Base-by-base conservation (phyloP, 2,797 vertebrate genomes). In the Chrosomus eos region DNA sequence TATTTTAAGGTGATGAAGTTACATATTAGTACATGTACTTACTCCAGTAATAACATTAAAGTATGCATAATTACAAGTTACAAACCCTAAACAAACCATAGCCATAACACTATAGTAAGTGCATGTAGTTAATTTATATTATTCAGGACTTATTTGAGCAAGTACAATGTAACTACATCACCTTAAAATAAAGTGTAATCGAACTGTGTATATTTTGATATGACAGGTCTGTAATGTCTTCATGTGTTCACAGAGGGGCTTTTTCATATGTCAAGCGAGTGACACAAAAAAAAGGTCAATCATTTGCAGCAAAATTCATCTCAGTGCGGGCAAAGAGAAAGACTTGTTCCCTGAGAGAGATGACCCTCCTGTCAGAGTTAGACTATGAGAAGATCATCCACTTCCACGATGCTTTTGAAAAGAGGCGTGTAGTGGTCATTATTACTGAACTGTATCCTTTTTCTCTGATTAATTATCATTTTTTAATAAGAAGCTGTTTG, bases 361-460 rank as follows among this genome's bases (percentile, higher is more conserved):
- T 97, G 91, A 93, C 94, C 26, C 94, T 99, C 81, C 94, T 99
- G 87, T 97, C 97, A 0, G 94, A 94, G 82, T 93, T 99, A 80
- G 96, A 98, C 88, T 95, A 97, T 0, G 94, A 97, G 82, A 95
- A 90, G 58, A 93, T 99, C 0, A 91, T 98, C 72, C 97, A 96
- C 88, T 98, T 98, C 90, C 97, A 98, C 0, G 98, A 99, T 0
- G 97, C 97, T 67, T 99, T 99, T 0, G 97, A 99, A 93, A 98
- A 98, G 93, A 97, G 96, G 88, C 97, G 95, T 0, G 91, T 96
- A 0, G 91, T 99, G 80, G 95, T 98, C 87, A 93, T 99, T 81
- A 95, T 99, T 93, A 97, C 96, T 0, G 97, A 99, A 88, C 90
- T 99, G 97, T 99, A 99, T 98, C 98, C 96, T 96, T 92, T 87